Evolutionary conservation across 2,113 vertebrate genomes (phyloP).

Genomic region (Sylvia atricapilla): DNA sequence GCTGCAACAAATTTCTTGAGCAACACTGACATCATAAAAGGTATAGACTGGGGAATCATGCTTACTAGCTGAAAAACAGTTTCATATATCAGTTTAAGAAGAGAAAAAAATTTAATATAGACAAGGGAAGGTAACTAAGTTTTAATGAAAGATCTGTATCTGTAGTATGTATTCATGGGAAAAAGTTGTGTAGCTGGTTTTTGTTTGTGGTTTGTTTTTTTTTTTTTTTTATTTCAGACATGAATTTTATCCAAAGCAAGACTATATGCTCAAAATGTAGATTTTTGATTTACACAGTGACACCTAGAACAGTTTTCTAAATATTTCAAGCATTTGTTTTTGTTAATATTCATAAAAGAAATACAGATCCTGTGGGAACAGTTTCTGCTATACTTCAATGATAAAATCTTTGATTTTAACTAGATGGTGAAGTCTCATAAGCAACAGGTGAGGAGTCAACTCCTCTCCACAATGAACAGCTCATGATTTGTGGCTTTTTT

Average conservation of each 20-base stretch:
- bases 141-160: conserved; percentile 22
- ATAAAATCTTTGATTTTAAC: neutral
- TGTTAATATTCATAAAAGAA: conserved; percentile 5
- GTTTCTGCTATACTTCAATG: neutral
- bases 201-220: neutral
- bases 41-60: conserved; percentile 2
- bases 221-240: neutral
- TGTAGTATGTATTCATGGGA: neutral
- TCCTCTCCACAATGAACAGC: neutral
- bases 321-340: neutral
- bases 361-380: neutral
- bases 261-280: neutral
- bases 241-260: conserved; percentile 15
- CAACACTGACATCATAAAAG: neutral
- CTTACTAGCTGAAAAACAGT: conserved; percentile 17
- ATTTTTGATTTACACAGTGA: neutral
- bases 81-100: neutral
- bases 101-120: neutral
- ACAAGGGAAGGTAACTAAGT: neutral
- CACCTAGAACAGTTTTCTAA: neutral
- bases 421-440: neutral
- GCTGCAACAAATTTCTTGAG: neutral
- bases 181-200: neutral
- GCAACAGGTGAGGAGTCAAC: neutral
- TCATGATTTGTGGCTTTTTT: neutral